Base-by-base conservation (phyloP, 1,140 invertebrate species). In the Babylonia areolata region DNA sequence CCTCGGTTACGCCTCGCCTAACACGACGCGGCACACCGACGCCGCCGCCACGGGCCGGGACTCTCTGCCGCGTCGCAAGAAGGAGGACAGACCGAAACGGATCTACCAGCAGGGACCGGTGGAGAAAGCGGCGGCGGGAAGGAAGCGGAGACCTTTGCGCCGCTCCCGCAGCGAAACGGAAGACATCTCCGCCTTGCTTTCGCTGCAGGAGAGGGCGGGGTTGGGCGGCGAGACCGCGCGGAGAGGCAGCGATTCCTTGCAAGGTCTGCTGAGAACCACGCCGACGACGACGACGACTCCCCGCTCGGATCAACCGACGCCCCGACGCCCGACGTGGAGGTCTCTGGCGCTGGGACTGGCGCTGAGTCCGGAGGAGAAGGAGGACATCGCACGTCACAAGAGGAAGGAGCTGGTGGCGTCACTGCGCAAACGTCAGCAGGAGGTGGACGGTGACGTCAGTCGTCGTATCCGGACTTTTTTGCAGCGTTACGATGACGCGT, bases 361-460 rank as follows among this genome's bases (percentile, higher is more conserved):
- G 3, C 23, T 80, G 20, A 80, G 33, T n/a, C 28, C 2, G 40
- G 78, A 51, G 15, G 78, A 80, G 46, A 51, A 42, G 20, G 78
- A 80, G 42, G 78, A 80, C 20, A 58, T 80, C 15, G 40, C 78
- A 12, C 78, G 78, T 54, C 42, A 51, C 28, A 80, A 80, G 78
- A 35, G 78, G 42, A 80, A 46, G 78, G 42, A 80, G 46, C 42
- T 80, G 42, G 78, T 80, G 78, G 31, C 42, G 78, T 80, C 78
- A 80, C 33, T 80, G 42, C 31, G 78, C 23, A 80, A 54, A 54
- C 78, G 78, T 80, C 78, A 80, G n/a, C 42, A 54, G 42, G 78
- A 80, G 33, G 40, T 80, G 78, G 78, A 80, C 12, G 33, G 33
- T 80, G 78, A 80, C 78, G 78, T 80, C 78, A 80, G 78, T 33